Conservation (phyloP, 2,888 invertebrate genomes). For the Macrophya annulata region DNA sequence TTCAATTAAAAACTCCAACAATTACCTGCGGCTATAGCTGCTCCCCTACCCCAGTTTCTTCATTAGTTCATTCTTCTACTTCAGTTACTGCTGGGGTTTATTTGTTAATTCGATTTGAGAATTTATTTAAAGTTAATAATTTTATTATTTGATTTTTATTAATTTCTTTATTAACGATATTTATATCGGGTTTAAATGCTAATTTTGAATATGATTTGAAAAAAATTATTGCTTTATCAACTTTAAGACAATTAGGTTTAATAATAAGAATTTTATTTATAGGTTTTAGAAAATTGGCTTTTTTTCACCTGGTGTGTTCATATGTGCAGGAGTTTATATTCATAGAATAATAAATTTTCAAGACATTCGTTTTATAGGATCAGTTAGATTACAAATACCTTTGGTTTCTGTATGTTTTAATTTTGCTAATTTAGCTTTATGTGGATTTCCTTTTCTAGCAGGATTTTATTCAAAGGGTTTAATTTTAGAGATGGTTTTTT, state of each 20-base stretch:
- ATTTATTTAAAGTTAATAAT: conserved; percentile 75
- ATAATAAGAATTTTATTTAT: conserved; percentile 86
- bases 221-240: conserved; percentile 90
- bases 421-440: conserved; percentile 83
- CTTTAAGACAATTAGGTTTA: conserved; percentile 88
- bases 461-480: conserved; percentile 82
- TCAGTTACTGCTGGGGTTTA: conserved; percentile 89
- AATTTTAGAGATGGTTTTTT: conserved; percentile 82
- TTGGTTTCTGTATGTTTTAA: conserved; percentile 82
- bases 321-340: conserved; percentile 86
- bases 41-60: conserved; percentile 90
- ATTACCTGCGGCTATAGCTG: conserved; percentile 88
- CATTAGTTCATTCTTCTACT: conserved; percentile 90
- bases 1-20: too few species aligned
- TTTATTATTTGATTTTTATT: conserved; percentile 80
- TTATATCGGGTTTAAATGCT: conserved; percentile 83
- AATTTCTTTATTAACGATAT: conserved; percentile 83
- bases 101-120: conserved; percentile 87
- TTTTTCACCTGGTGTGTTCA: conserved; percentile 89
- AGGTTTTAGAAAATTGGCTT: conserved; percentile 82
- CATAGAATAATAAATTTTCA: conserved; percentile 82
- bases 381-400: conserved; percentile 80
- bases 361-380: conserved; percentile 85
- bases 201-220: conserved; percentile 87
- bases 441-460: conserved; percentile 85